Evolutionary conservation across 2,797 vertebrate species (phyloP), one percentile per base, ranked within the genome.

Genomic region (Pseudocheirus occidentalis): DNA sequence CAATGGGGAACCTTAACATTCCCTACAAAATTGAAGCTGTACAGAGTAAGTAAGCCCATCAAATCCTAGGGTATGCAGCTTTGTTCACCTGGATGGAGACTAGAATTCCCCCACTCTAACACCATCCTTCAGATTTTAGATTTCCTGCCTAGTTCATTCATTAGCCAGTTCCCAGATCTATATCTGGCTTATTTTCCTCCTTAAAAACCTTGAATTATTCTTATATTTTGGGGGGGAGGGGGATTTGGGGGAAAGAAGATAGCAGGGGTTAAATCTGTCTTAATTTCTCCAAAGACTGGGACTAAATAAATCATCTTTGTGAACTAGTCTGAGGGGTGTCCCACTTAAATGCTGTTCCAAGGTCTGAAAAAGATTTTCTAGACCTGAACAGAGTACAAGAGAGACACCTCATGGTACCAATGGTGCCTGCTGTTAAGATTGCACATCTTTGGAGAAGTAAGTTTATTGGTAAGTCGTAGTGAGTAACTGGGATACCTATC

Each of bases 1-100:
- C 99, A 55, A 99, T 99, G 0, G 99, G 99, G 96, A 99, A 98
- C 97, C 98, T 99, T 90, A 99, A 99, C 92, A 98, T 99, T 55
- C 99, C 99, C 29, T 99, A 99, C 97, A 99, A 99, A 98, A 99
- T 99, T 5, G 99, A 99, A 97, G 99, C 99, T 0, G 99, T 99
- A 97, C 99, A 99, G 96, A 99, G 99, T 99, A 97, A 99, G 99
- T 99, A 40, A 27, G 92, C 11, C 9, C 50, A 21, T 18, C 24
- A 50, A 46, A 46, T 87, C 73, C 40, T 46, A 87, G 73, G 73
- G 73, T 81, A 11, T 55, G 16, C 3, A 81, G 34, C 24, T 0
- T 0, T 31, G 11, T 93, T 55, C 55, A 94, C 13, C 52, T 0
- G 0, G 91, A 73, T 24, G 56, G 53, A 52, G 89, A 59, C 12